Evolutionary conservation across 2,888 invertebrate genomes (phyloP).

Genomic region (Drosophila meridiana): DNA sequence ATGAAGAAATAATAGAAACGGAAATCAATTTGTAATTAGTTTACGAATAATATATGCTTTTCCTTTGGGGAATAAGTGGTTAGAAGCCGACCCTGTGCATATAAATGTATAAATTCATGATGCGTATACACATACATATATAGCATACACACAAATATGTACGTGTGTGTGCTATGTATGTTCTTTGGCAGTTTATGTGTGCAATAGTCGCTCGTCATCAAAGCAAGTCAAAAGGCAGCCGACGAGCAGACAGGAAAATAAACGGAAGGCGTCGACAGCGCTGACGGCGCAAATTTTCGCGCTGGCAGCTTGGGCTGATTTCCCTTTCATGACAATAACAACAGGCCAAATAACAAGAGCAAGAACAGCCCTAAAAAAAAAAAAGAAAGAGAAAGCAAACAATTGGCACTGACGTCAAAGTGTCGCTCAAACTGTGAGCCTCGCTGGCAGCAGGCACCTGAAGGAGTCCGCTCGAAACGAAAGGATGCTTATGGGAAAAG

Average conservation of each 20-base stretch:
- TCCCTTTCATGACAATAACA: slow-evolving; percentile 45
- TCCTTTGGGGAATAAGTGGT: background rate
- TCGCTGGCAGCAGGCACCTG: slow-evolving; percentile 12
- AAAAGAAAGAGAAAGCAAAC: slow-evolving; percentile 15
- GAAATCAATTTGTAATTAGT: too few species aligned
- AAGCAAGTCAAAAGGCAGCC: slow-evolving; percentile 37
- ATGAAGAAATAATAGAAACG: background rate
- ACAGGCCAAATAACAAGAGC: slow-evolving; percentile 15
- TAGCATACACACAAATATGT: background rate
- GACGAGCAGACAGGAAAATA: slow-evolving; percentile 32
- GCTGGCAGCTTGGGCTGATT: slow-evolving; percentile 41
- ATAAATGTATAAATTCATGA: background rate
- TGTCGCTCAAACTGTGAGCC: slow-evolving; percentile 35
- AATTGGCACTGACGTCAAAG: slow-evolving; percentile 49
- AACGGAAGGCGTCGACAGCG: slow-evolving; percentile 43
- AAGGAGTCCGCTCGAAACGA: slow-evolving; percentile 6
- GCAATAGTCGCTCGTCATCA: slow-evolving; percentile 45
- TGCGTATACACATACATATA: background rate
- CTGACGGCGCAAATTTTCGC: slow-evolving; percentile 55
- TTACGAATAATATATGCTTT: background rate
- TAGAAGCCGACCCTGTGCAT: slow-evolving; percentile 14
- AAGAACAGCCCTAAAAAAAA: slow-evolving; percentile 3
- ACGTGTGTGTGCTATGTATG: background rate
- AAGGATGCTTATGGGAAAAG: slow-evolving; percentile 5
- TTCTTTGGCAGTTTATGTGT: slow-evolving; percentile 42